These are phyloP conservation scores for Lethocerus indicus DNA, from an alignment of 1,140 invertebrate species.

Conservation along the genomic window DNA sequence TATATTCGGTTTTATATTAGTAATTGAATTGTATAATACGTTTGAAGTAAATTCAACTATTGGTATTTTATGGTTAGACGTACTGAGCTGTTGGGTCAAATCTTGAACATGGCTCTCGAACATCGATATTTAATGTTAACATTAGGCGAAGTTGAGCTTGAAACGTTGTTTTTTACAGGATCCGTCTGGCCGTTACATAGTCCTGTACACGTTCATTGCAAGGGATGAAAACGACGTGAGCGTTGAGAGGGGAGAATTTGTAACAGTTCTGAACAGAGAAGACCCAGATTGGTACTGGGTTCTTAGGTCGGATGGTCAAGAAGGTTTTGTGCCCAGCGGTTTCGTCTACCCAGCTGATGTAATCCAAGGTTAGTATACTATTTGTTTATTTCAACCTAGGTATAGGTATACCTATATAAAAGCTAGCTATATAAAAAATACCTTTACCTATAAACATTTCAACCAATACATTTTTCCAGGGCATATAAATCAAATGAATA, in stretches of 20 bases:
- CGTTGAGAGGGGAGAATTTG: constrained; percentile 84
- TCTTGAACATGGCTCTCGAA: no score
- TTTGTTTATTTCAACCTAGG: constrained; percentile 8
- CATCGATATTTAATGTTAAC: no score
- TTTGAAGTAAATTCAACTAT: constrained; percentile 1
- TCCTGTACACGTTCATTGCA: constrained; percentile 83
- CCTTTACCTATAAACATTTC: background rate
- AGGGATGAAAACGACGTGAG: constrained; percentile 88
- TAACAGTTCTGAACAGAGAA: constrained; percentile 83
- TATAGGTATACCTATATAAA: background rate
- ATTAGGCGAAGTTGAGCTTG: no score
- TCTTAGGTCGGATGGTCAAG: constrained; percentile 73
- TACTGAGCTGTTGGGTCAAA: background rate
- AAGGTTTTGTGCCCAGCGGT: constrained; percentile 90
- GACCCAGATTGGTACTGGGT: constrained; percentile 96
- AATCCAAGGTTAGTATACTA: constrained; percentile 38
- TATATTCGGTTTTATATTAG: no score
- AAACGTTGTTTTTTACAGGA: constrained; percentile 33
- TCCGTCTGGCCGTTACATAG: constrained; percentile 75
- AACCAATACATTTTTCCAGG: constrained; percentile 20
- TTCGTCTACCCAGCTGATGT: constrained; percentile 83
- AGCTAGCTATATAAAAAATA: background rate
- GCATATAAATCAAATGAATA: constrained; percentile 26
- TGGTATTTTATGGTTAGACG: background rate
- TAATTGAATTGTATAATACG: no score